Evolutionary conservation across 1,140 invertebrate species (phyloP), one percentile per base, ranked within the genome.

Genomic region (Diabrotica virgifera): DNA sequence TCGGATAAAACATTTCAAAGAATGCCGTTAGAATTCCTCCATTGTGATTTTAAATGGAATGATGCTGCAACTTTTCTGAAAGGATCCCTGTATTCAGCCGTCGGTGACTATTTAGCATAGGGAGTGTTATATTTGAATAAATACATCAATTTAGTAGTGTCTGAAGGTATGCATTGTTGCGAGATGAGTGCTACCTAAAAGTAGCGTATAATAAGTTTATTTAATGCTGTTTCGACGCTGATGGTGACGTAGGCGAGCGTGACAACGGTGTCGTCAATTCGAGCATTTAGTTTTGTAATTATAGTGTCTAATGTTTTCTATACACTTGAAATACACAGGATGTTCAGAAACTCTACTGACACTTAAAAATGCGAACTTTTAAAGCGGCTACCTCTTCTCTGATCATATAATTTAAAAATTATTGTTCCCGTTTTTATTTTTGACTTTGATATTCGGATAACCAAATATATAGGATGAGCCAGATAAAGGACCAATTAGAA

Each of bases 81-180:
- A 64, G 56, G 24, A 52, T 24, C 55, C 55, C n/a, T 50, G 36
- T 36, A 51, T 56, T 51, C 52, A 7, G 36, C 51, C 56, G 62
- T 11, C 55, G 59, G 56, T 36, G 57, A 37, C 61, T 68, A 65
- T 68, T 72, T 70, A 71, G 62, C 69, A 72, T 71, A 75, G 68
- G 73, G 73, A 73, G 73, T 75, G 73, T 71, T 73, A 61, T 70
- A 70, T 72, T 75, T 72, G 68, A 73, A 73, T 73, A 72, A 75
- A 68, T 66, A 67, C 72, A 71, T 64, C 68, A 64, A 68, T 74
- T 72, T 72, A 69, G 65, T 66, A 66, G 67, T 71, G 58, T 70
- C 68, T 56, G 68, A 71, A 72, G 64, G 65, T 69, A 56, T 59
- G 67, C 70, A 75, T 75, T 75, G 73, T 75, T 75, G 58, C 64